phyloP scores from a whole-genome alignment of 2,797 vertebrate species.

The Notamacropus eugenii region DNA sequence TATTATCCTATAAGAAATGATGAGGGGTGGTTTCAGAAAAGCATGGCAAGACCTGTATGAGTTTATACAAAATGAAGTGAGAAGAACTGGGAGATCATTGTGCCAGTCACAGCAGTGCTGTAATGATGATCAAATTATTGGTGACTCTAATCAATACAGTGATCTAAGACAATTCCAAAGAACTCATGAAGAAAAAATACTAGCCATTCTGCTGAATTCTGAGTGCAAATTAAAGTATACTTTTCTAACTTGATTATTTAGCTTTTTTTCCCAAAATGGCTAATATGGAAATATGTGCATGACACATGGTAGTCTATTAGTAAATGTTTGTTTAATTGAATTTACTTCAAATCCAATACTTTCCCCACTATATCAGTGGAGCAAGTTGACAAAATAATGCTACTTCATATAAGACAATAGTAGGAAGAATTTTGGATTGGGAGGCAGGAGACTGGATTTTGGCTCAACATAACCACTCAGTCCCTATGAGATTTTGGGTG shows the following conservation, averaged over 20 bases:
- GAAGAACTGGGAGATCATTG: neutral
- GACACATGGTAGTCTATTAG: neutral
- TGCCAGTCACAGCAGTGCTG: neutral
- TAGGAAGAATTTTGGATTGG: neutral
- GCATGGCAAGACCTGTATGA: neutral
- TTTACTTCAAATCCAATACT: neutral
- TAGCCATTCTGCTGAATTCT: neutral
- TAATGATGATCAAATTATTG: neutral
- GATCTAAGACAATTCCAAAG: neutral
- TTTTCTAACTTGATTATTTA: neutral
- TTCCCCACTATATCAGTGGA: neutral
- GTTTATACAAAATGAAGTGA: neutral
- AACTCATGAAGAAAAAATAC: neutral
- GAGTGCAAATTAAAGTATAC: neutral
- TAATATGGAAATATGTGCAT: neutral
- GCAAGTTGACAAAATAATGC: neutral
- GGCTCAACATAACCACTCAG: neutral
- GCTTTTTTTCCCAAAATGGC: neutral
- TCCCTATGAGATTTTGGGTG: neutral
- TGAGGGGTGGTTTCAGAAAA: neutral
- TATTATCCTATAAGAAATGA: neutral
- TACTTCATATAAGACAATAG: neutral
- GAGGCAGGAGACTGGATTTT: neutral
- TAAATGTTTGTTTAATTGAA: neutral
- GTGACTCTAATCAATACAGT: neutral